A percentile compares a stretch with the other conserved stretches of the same genome.
Conservation (phyloP, 2,888 invertebrate species). For the Lithophane leautieri region DNA sequence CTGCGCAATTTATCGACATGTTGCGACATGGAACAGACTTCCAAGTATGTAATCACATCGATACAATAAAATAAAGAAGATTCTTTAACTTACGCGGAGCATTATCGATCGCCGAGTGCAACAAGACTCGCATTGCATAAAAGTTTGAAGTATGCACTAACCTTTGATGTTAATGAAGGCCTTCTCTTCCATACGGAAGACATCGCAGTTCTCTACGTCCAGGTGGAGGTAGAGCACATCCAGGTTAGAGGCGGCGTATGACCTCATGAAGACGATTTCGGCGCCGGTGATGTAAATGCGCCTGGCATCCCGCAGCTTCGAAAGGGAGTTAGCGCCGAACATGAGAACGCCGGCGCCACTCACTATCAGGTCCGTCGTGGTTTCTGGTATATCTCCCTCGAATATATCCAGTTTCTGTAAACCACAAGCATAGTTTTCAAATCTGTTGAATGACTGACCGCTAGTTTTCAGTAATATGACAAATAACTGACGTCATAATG, state of each 20-base stretch:
- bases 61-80: slow-evolving; percentile 10
- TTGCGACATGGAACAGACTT: slow-evolving; percentile 14
- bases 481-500: slow-evolving; percentile 30
- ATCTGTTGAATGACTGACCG: slow-evolving; percentile 32
- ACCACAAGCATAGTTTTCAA: slow-evolving; percentile 43
- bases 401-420: slow-evolving; percentile 87
- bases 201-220: slow-evolving; percentile 91
- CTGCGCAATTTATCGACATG: slow-evolving; percentile 36
- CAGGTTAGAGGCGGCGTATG: slow-evolving; percentile 91
- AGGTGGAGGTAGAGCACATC: slow-evolving; percentile 91
- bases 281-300: slow-evolving; percentile 89
- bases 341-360: slow-evolving; percentile 89
- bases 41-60: slow-evolving; percentile 19
- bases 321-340: slow-evolving; percentile 90
- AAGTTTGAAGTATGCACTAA: slow-evolving; percentile 61
- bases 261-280: slow-evolving; percentile 89
- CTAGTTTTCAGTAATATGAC: slow-evolving; percentile 34
- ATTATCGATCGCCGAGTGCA: slow-evolving; percentile 46
- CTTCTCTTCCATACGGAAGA: slow-evolving; percentile 91
- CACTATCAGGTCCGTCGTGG: slow-evolving; percentile 91
- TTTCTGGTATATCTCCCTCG: slow-evolving; percentile 89
- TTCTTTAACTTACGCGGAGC: slow-evolving; percentile 30
- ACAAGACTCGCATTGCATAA: slow-evolving; percentile 41
- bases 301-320: slow-evolving; percentile 88
- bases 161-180: slow-evolving; percentile 92